These are phyloP conservation scores for Axea sp. DNA, from an alignment of 2,888 invertebrate genomes.

Conservation along the genomic window DNA sequence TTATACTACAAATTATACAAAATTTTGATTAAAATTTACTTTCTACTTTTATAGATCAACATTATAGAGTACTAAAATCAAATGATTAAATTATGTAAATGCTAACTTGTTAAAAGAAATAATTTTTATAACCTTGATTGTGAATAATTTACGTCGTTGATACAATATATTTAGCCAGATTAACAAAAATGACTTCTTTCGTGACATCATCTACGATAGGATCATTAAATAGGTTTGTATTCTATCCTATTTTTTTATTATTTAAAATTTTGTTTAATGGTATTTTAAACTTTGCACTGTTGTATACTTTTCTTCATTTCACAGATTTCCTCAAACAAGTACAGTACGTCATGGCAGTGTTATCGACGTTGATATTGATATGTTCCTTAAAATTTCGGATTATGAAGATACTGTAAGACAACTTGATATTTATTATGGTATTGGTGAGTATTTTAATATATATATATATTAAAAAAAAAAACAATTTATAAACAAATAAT, in stretches of 20 bases:
- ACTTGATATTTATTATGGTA: slow-evolving; percentile 95
- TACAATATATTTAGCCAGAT: slow-evolving; percentile 34
- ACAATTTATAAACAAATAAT: too few relatives aligned
- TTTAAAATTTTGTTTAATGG: slow-evolving; percentile 41
- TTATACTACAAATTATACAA: slow-evolving; percentile 13
- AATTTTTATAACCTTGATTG: slow-evolving; percentile 26
- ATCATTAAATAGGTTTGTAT: slow-evolving; percentile 30
- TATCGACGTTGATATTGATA: slow-evolving; percentile 89
- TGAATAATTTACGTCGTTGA: slow-evolving; percentile 6
- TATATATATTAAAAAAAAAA: too few relatives aligned
- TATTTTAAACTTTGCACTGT: slow-evolving; percentile 11
- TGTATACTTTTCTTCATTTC: slow-evolving; percentile 24
- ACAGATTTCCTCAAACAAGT: slow-evolving; percentile 48
- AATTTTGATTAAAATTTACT: not conserved
- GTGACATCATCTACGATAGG: slow-evolving; percentile 18
- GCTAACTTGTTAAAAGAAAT: slow-evolving; percentile 5
- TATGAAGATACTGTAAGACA: slow-evolving; percentile 95
- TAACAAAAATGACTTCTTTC: slow-evolving; percentile 36
- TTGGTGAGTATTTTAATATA: slow-evolving; percentile 84
- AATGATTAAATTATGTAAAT: slow-evolving; percentile 26
- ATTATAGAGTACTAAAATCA: not conserved
- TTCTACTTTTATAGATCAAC: too few relatives aligned
- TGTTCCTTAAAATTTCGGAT: slow-evolving; percentile 89
- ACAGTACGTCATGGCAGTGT: slow-evolving; percentile 83
- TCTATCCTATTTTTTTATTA: slow-evolving; percentile 10